These are phyloP conservation scores for Radopholus similis DNA, from an alignment of 1,140 invertebrate genomes.

Conservation along the genomic window DNA sequence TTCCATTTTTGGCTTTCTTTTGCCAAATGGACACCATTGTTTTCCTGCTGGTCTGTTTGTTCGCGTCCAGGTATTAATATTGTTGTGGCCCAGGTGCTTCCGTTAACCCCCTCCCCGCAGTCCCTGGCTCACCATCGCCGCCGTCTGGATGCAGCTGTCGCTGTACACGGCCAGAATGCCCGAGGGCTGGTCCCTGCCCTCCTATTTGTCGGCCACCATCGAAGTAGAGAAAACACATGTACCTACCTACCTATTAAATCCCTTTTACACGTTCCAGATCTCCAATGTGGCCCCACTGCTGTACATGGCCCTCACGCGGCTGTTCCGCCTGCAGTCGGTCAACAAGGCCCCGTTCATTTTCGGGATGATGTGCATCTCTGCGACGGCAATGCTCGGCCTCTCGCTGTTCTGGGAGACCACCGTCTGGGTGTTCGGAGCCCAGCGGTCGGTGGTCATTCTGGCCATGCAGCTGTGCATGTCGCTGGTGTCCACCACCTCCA, in stretches of 20 bases:
- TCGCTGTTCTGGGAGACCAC: slow-evolving; percentile 73
- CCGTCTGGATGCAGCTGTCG: slow-evolving; percentile 82
- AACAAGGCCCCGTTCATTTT: slow-evolving; percentile 66
- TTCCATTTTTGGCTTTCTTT: too few relatives aligned
- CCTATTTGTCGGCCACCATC: slow-evolving; percentile 65
- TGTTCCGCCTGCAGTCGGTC: slow-evolving; percentile 70
- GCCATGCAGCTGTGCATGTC: slow-evolving; percentile 75
- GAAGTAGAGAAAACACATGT: too few relatives aligned
- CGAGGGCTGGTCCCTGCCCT: slow-evolving; percentile 81
- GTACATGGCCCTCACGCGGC: slow-evolving; percentile 73
- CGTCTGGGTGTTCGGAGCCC: slow-evolving; percentile 50
- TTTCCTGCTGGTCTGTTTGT: too few relatives aligned
- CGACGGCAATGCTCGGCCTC: slow-evolving; percentile 71
- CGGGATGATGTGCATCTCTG: slow-evolving; percentile 68
- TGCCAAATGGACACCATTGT: too few relatives aligned
- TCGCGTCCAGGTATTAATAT: too few relatives aligned
- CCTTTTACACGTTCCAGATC: too few relatives aligned
- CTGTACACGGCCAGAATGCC: slow-evolving; percentile 71
- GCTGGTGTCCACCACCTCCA: too few relatives aligned
- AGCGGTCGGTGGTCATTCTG: slow-evolving; percentile 73
- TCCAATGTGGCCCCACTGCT: background rate
- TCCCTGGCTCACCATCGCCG: slow-evolving; percentile 86
- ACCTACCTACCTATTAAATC: too few relatives aligned
- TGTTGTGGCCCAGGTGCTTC: too few relatives aligned
- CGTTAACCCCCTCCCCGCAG: too few relatives aligned